These are phyloP conservation scores for Protomyctophum bolini DNA, from an alignment of 2,113 vertebrate species.

Conservation along the genomic window DNA sequence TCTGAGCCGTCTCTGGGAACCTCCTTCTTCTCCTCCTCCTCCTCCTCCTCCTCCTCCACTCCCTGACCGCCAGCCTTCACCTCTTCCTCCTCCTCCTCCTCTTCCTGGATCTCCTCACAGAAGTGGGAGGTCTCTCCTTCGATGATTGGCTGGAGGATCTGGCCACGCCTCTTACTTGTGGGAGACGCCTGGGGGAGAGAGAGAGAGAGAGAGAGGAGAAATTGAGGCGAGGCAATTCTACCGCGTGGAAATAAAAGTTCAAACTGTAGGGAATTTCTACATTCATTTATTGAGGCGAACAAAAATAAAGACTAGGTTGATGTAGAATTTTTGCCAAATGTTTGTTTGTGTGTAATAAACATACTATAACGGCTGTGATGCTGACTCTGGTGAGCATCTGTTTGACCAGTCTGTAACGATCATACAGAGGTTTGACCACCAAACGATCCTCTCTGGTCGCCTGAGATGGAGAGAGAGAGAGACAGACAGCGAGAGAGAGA, in stretches of 20 bases:
- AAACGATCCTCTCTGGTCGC: constrained; percentile 93
- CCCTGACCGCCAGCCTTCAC: constrained; percentile 23
- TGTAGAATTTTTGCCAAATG: too few species aligned
- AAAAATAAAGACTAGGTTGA: too few species aligned
- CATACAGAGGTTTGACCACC: constrained; percentile 95
- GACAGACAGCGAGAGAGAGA: not conserved
- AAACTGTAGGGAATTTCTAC: too few species aligned
- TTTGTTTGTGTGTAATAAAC: constrained; percentile 45
- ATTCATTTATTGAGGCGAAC: too few species aligned
- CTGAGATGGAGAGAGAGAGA: constrained; percentile 69
- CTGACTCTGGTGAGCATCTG: constrained; percentile 97
- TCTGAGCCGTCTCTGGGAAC: constrained; percentile 81
- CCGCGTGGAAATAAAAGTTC: too few species aligned
- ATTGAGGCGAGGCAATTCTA: not conserved
- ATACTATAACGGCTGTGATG: constrained; percentile 92
- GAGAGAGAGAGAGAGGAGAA: not conserved
- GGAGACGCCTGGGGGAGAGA: constrained; percentile 86
- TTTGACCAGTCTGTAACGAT: constrained; percentile 95
- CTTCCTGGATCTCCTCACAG: constrained; percentile 94
- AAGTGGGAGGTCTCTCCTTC: constrained; percentile 98
- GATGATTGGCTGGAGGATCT: constrained; percentile 95
- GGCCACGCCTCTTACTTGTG: constrained; percentile 90
- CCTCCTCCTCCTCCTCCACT: constrained; percentile 22
- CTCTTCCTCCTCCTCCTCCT: constrained; percentile 65
- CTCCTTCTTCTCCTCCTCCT: constrained; percentile 73